A percentile compares a stretch with the other conserved stretches of the same genome.
Evolutionary conservation across 2,888 invertebrate genomes (phyloP).

Genomic region (Muschampia plurimacula): DNA sequence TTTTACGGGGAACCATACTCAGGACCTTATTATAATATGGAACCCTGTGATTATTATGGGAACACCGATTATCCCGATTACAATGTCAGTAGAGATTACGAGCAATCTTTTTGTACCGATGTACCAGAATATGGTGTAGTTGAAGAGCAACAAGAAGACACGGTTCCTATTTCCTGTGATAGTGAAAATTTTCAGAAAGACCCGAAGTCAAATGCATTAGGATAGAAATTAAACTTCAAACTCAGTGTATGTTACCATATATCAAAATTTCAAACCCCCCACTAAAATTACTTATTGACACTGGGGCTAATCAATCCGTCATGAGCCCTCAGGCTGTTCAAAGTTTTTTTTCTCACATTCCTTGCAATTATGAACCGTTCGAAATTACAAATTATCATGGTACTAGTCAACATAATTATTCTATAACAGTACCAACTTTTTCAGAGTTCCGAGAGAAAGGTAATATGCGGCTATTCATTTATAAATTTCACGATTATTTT

Average conservation of each 20-base stretch:
- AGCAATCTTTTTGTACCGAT: background rate
- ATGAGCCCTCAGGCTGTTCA: no score
- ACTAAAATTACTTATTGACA: no score
- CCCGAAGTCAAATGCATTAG: background rate
- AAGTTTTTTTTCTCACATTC: no score
- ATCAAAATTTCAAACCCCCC: background rate
- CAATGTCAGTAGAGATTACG: background rate
- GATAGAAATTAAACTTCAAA: conserved; percentile 23
- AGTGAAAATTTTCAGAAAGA: conserved; percentile 11
- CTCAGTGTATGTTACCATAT: conserved; percentile 16
- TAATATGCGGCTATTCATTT: no score
- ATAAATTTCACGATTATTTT: no score
- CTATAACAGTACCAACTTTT: no score
- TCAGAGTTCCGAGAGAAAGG: no score
- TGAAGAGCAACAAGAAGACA: background rate
- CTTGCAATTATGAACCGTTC: no score
- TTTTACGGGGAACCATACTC: background rate
- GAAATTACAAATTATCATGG: no score
- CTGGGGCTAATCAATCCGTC: no score
- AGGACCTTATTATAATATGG: background rate
- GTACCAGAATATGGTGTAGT: background rate
- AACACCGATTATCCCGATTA: background rate
- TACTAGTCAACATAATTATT: no score
- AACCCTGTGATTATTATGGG: background rate
- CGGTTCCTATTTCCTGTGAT: background rate